Evolutionary conservation across 1,140 invertebrate species (phyloP), one percentile per base, ranked within the genome.

Genomic region (Leptinotarsa undecemlineata): DNA sequence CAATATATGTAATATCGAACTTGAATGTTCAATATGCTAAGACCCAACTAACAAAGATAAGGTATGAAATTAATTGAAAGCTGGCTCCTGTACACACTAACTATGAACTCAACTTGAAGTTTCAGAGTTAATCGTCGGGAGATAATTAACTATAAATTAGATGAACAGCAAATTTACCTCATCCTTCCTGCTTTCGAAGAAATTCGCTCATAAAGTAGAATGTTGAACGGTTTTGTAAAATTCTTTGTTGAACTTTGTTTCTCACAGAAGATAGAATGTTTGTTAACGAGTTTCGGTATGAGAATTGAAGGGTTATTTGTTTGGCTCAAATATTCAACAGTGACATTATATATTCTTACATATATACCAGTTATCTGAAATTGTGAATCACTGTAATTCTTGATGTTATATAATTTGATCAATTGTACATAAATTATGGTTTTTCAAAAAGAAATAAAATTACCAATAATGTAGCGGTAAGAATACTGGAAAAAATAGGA

Each of bases 71-170:
- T 42, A 68, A 68, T 68, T 48, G n/a, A 68, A 47, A 68, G n/a
- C 66, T 68, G 6, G 33, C 23, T 68, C n/a, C 26, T 47, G 17
- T 42, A 68, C 66, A 47, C 26, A 68, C 66, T 68, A 42, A 68
- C 66, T 47, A 14, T 42, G 23, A 42, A 42, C 66, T 48, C 19
- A 42, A 68, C 66, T 68, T 42, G 14, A 23, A 68, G 42, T 19
- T 68, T 68, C 42, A 19, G 15, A 68, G 23, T 68, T 68, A 68
- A 68, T 68, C 23, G 66, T 23, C 42, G 14, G 14, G 23, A 68
- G 66, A 48, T 68, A 68, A 68, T 68, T 68, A 42, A 42, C 66
- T 42, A 68, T 68, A 68, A 68, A 68, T 68, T 68, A 47, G 66
- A 14, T 42, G n/a, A 68, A 68, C 66, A 42, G 63, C 63, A 66